Percentiles rank a stretch among this genome's conserved stretches.
phyloP scores from a whole-genome alignment of 2,113 vertebrate genomes.

The Lophius piscatorius region DNA sequence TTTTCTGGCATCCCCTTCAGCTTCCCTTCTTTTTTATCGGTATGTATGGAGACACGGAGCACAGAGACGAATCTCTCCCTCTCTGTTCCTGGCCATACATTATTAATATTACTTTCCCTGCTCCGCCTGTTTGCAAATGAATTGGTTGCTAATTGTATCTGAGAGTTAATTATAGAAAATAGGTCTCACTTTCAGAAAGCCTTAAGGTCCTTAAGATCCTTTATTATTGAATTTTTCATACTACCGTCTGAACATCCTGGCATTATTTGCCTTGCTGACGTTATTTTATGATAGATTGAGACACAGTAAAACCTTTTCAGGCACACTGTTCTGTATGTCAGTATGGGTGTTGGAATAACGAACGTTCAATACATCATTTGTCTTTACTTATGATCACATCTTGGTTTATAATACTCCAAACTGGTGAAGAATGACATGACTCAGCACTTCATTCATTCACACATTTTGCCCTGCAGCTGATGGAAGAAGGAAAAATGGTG shows the following conservation, averaged over 20 bases:
- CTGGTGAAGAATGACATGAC: no score
- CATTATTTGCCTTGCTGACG: no score
- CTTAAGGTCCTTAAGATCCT: neutral
- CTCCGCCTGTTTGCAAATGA: conserved; percentile 49
- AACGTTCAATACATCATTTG: no score
- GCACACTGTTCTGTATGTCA: conserved; percentile 7
- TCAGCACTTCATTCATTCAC: no score
- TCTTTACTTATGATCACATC: no score
- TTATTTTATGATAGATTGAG: no score
- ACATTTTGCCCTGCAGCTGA: no score
- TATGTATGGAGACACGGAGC: conserved; percentile 31
- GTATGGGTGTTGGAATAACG: no score
- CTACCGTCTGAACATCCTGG: neutral
- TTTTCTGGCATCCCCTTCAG: neutral
- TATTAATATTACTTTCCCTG: conserved; percentile 57
- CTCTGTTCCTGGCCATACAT: conserved; percentile 49
- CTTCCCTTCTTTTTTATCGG: neutral
- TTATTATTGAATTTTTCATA: conserved; percentile 10
- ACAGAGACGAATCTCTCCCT: conserved; percentile 42
- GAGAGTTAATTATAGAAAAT: conserved; percentile 53
- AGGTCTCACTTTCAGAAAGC: conserved; percentile 16
- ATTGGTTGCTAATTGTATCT: conserved; percentile 55
- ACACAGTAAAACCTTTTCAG: neutral
- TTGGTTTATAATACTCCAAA: no score
- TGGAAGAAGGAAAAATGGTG: no score